Base-by-base conservation (phyloP, 1,140 invertebrate species). In the Gryon sp. region DNA sequence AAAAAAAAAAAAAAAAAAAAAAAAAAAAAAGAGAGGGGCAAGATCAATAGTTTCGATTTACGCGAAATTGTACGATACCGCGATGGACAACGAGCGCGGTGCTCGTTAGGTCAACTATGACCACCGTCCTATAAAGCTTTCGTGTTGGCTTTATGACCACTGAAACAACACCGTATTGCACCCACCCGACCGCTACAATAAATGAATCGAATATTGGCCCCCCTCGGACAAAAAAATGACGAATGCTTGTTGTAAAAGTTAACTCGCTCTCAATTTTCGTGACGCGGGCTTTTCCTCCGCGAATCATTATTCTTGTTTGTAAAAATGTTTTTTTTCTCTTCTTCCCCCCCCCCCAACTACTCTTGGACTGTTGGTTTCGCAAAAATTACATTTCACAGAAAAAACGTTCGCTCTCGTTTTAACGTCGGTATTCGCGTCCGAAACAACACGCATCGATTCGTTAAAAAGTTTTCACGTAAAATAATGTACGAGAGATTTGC, bases 121-220 rank as follows among this genome's bases (percentile, higher is more conserved):
- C 65, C 72, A n/a, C n/a, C n/a, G n/a, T n/a, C n/a, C 80, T 80
- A 82, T 82, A 82, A 82, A 82, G 63, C 78, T 70, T 34, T 12
- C 52, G 63, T 43, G 65, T 66, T 74, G 70, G 73, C 74, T 80
- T 82, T 82, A 82, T 76, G 59, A 62, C 59, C 69, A 63, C 60
- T 73, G 73, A 63, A 68, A 62, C 63, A 57, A 62, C 55, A 36
- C 55, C 57, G 48, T 46, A 69, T 69, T 65, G 73, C 62, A n/a
- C n/a, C 41, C 65, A 11, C 15, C 50, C 50, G 50, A 69, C 41
- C 65, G 43, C 57, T 38, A 59, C 65, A 65, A 76, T 65, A 76
- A 70, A 76, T 50, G 57, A 65, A 69, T 76, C 73, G 57, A 41
- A 55, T 50, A 69, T 69, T 63, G 73, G 2, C 11, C 9, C 26